Percentiles rank a stretch among this genome's conserved stretches.
Evolutionary conservation across 30 jellyfish, hydroid and myxozoan genomes (phyloP).

Genomic region (Pelagia noctiluca): DNA sequence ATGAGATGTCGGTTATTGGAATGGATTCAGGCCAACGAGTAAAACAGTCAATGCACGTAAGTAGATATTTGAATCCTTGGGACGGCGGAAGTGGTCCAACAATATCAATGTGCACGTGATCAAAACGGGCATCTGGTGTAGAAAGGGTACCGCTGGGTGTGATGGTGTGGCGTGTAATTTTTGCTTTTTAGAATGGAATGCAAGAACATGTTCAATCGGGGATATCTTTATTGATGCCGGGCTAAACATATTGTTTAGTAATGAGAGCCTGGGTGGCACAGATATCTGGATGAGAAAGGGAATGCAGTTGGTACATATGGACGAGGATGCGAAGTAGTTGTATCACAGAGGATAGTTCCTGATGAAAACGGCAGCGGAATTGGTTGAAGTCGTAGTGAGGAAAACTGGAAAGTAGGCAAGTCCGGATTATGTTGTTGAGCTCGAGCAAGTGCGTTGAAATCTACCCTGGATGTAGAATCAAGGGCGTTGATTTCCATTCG

Average conservation of each 20-base stretch:
- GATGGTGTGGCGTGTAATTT: conserved; percentile 34
- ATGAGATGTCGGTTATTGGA: too few relatives aligned
- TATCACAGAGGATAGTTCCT: conserved; percentile 10
- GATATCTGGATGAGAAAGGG: conserved; percentile 28
- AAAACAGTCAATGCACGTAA: conserved; percentile 7
- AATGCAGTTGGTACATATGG: conserved; percentile 22
- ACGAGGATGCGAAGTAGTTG: neutral
- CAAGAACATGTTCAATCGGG: conserved; percentile 51
- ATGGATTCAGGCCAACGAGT: too few relatives aligned
- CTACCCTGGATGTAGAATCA: neutral
- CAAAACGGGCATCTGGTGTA: too few relatives aligned
- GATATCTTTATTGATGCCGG: conserved; percentile 41
- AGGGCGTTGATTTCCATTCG: conserved; percentile 31
- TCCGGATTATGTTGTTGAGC: conserved; percentile 25
- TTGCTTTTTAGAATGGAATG: conserved; percentile 36
- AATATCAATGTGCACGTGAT: too few relatives aligned
- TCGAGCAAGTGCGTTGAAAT: conserved; percentile 12
- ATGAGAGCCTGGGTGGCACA: conserved; percentile 38
- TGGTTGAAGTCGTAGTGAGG: conserved; percentile 11
- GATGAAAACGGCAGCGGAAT: conserved; percentile 14
- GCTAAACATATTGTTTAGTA: conserved; percentile 46
- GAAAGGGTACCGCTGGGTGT: conserved; percentile 26
- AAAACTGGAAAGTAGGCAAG: neutral
- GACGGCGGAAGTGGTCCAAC: too few relatives aligned
- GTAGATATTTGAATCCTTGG: too few relatives aligned